Base-by-base conservation (phyloP, 2,888 invertebrate genomes). In the Pammene aurita region DNA sequence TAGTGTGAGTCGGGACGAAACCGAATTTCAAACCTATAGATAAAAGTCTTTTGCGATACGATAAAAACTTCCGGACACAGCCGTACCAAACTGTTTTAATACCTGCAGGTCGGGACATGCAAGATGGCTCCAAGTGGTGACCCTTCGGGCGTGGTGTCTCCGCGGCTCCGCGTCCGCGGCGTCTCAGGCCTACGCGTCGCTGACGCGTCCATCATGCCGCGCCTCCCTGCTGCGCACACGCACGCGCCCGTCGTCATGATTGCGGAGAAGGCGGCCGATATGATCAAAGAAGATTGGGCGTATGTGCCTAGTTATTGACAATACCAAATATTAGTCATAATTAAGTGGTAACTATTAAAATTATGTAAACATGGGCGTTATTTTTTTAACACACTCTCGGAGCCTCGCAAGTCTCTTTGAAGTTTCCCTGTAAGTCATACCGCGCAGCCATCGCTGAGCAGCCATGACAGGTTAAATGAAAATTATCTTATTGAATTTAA, bases 81-180 rank as follows among this genome's bases (percentile, higher is more conserved):
- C 26, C 26, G 26, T 26, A 26, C 38, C 38, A 38, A 42, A 42
- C 42, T 10, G 13, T 26, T 26, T 26, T 26, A 26, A 26, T 35
- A 5, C 72, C 76, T 73, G 5, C 92, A 95, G 85, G 93, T 94
- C 16, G 95, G 95, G 14, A 96, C 96, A 0, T 95, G 95, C 74
- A 95, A 95, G 86, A 96, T 96, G 96, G 95, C 95, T 0, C 94
- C 95, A 0, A 76, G 77, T 0, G 86, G 81, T 0, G 95, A 96
- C 77, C 90, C 93, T 0, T 92, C 93, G 0, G 94, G 95, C 0
- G 96, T 96, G 5, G 96, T 96, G 0, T 94, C 94, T 73, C 93
- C 94, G 5, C 77, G 90, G n/a, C 83, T 94, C 0, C 72, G 75
- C 7, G 93, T 94, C 6, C 85, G 88, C 63, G 93, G 93, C 9